A percentile compares a stretch with the other conserved stretches of the same genome.
Conservation (phyloP, 2,888 invertebrate species). For the Lasioglossum marginatum region DNA sequence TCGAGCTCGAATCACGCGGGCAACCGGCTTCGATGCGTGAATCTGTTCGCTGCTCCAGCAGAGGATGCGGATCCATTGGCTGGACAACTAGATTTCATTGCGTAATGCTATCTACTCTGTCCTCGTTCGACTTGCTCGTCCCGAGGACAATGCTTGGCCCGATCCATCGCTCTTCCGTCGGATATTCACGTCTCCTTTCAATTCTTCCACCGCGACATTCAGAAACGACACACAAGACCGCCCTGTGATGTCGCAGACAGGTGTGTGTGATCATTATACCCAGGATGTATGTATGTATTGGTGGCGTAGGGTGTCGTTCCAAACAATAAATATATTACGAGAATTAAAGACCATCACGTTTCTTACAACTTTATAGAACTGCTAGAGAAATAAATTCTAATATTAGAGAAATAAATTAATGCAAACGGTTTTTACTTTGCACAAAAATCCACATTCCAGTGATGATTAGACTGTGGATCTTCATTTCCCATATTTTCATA, state of each 20-base stretch:
- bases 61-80: slow-evolving; percentile 83
- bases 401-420: too few relatives aligned
- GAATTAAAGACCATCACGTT: too few relatives aligned
- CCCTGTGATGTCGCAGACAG: neutral
- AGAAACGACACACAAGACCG: neutral
- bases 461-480: too few relatives aligned
- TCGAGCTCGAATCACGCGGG: slow-evolving; percentile 78
- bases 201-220: neutral
- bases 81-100: slow-evolving; percentile 83
- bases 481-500: too few relatives aligned
- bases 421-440: too few relatives aligned
- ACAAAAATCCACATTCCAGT: too few relatives aligned
- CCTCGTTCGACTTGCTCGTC: slow-evolving; percentile 52
- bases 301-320: too few relatives aligned
- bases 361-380: too few relatives aligned
- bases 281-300: neutral
- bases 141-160: slow-evolving; percentile 57
- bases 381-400: too few relatives aligned
- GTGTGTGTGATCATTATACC: neutral
- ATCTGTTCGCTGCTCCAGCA: slow-evolving; percentile 69
- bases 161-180: slow-evolving; percentile 25
- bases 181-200: slow-evolving; percentile 1
- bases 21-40: slow-evolving; percentile 63
- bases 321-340: too few relatives aligned
- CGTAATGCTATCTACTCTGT: slow-evolving; percentile 75